Evolutionary conservation across 2,113 vertebrate genomes (phyloP), one percentile per base, ranked within the genome.

Genomic region (Ophiodon elongatus): DNA sequence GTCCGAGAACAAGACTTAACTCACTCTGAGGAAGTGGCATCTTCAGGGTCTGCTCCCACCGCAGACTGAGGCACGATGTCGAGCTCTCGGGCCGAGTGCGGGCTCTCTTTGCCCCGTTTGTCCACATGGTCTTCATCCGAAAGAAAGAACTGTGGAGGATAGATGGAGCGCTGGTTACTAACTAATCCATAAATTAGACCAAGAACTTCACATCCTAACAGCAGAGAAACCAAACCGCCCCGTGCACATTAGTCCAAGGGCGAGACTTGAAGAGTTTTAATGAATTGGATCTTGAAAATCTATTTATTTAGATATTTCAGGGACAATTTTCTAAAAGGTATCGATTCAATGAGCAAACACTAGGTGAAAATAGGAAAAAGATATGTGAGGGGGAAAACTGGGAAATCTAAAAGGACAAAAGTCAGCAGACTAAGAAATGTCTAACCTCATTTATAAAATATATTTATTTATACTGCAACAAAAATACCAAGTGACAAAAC

Each of bases 71-170:
- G 93, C 0, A 93, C 77, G 13, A 92, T 79, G 4, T 83, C 64
- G 17, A 90, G 80, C 8, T 83, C 70, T 7, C 91, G 88, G 27
- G 83, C 21, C 0, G 82, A 72, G 54, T 27, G 65, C 0, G 82
- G 80, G 52, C 86, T 87, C 31, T 89, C 92, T 75, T 56, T 78
- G 59, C 33, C 69, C 4, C n/a, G 15, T 45, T 47, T 76, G 56
- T 86, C 29, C 4, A 47, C 35, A 0, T 85, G 76, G 56, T 96
- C 96, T 3, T 96, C 96, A 43, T 95, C 95, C 0, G 93, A 95
- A 59, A 96, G 52, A 25, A 96, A 96, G 73, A 96, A 96, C 96
- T 96, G 78, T 3, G 41, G 33, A 60, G 70, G 45, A 15, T n/a
- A n/a, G 6, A 77, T 8, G 59, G 15, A 76, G 64, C 7, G 14